These are phyloP conservation scores for Scaptomyza polygonia DNA, from an alignment of 2,888 invertebrate genomes.

Conservation along the genomic window DNA sequence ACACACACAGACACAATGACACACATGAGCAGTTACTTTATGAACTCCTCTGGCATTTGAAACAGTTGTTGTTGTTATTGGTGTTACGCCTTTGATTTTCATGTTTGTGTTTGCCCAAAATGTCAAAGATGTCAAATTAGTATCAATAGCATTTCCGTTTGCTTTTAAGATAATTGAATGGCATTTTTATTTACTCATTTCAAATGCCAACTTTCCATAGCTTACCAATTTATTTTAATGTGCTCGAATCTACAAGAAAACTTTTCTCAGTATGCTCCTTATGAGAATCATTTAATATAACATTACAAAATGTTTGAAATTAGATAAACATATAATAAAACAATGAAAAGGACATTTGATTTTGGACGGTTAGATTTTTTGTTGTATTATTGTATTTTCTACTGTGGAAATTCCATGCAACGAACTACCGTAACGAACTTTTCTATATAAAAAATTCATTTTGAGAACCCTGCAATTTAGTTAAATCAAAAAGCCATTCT, in stretches of 20 bases:
- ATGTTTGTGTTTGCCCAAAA: constrained; percentile 64
- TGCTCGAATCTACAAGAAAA: not conserved
- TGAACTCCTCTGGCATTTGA: constrained; percentile 23
- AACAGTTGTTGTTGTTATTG: constrained; percentile 22
- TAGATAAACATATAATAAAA: too few relatives aligned
- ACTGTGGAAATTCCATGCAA: too few relatives aligned
- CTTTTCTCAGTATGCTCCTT: constrained; percentile 18
- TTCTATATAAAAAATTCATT: too few relatives aligned
- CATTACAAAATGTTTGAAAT: too few relatives aligned
- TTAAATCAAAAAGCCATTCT: too few relatives aligned
- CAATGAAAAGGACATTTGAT: too few relatives aligned
- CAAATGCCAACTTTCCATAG: constrained; percentile 12
- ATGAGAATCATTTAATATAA: not conserved
- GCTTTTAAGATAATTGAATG: constrained; percentile 75
- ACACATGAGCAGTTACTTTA: constrained; percentile 24
- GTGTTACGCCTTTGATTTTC: constrained; percentile 38
- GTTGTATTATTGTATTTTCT: too few relatives aligned
- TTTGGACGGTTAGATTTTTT: too few relatives aligned
- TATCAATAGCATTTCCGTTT: constrained; percentile 59
- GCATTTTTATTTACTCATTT: constrained; percentile 37
- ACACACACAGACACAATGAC: not conserved
- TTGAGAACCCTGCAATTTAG: too few relatives aligned
- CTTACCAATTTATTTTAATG: constrained; percentile 33
- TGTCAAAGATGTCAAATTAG: constrained; percentile 77
- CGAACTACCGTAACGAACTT: too few relatives aligned